A percentile compares a stretch with the other conserved stretches of the same genome.
phyloP scores from a whole-genome alignment of 2,113 vertebrate genomes.

The Misgurnus mizolepis region DNA sequence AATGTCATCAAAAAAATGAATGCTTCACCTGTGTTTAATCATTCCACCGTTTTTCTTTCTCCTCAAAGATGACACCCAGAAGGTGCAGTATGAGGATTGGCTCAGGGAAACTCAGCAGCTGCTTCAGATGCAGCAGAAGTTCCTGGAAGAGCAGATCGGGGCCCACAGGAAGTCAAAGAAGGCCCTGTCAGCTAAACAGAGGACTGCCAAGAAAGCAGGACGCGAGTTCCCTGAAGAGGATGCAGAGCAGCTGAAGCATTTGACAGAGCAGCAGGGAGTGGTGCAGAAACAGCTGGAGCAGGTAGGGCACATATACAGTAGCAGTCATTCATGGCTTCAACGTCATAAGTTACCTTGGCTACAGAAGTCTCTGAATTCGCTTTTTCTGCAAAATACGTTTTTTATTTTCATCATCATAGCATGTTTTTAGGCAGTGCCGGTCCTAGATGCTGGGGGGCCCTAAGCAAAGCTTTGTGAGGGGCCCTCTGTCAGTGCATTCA shows the following conservation, averaged over 20 bases:
- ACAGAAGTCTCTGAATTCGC: too few species aligned
- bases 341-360: neutral
- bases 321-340: neutral
- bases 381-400: too few species aligned
- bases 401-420: neutral
- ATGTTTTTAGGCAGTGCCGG: neutral
- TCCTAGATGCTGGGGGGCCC: too few species aligned
- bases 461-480: too few species aligned
- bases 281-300: constrained; percentile 97
- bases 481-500: too few species aligned
- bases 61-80: constrained; percentile 85
- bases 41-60: constrained; percentile 21
- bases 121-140: constrained; percentile 98
- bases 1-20: neutral
- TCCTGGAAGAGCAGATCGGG: constrained; percentile 93
- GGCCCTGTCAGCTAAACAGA: constrained; percentile 93
- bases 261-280: constrained; percentile 91
- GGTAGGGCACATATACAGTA: constrained; percentile 71
- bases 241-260: constrained; percentile 85
- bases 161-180: constrained; percentile 94
- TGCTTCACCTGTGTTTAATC: neutral
- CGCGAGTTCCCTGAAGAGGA: constrained; percentile 90
- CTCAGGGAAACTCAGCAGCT: constrained; percentile 93
- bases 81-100: constrained; percentile 94
- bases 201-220: constrained; percentile 92